Evolutionary conservation across 2,797 vertebrate species (phyloP), one percentile per base, ranked within the genome.

Genomic region (Naso thynnoides): DNA sequence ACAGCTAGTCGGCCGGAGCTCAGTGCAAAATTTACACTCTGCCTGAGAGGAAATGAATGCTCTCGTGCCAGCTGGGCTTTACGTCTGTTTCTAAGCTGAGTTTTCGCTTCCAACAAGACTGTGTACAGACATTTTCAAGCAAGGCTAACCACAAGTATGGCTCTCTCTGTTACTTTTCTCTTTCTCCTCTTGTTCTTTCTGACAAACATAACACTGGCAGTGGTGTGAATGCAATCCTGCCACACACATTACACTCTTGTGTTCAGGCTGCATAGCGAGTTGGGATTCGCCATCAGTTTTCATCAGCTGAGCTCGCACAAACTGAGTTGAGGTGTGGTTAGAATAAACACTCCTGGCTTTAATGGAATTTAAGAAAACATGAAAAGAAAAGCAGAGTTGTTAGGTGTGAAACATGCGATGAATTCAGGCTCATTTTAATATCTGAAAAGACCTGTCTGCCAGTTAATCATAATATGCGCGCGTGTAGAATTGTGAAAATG

Each of bases 81-180:
- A 63, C 70, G 79, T 68, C 48, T 78, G 79, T 74, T 82, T 89
- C 83, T 56, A 63, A 83, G 80, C 59, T 15, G 67, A 80, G 50
- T 50, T 60, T 63, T 64, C 68, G 33, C 81, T 4, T 60, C 56
- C 68, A 67, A 52, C 1, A n/a, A 70, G 42, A 26, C 67, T 82
- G 77, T 83, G 85, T 73, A 63, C 72, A 67, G 68, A 78, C 77
- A 63, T 84, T 85, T 81, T 82, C 81, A 87, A 69, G 82, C 56
- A 85, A 85, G 75, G 66, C 75, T 75, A 83, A 82, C 71, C 78
- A 68, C 79, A 70, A 48, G 70, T 64, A 73, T 67, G 71, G 79
- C 70, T 27, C 54, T 63, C 33, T 73, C 36, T 67, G 67, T 67
- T 77, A 85, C 76, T 69, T 82, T 65, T 61, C 64, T 65, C 71